Evolutionary conservation across 2,888 invertebrate genomes (phyloP), one percentile per base, ranked within the genome.

Genomic region (Deilephila porcellus): DNA sequence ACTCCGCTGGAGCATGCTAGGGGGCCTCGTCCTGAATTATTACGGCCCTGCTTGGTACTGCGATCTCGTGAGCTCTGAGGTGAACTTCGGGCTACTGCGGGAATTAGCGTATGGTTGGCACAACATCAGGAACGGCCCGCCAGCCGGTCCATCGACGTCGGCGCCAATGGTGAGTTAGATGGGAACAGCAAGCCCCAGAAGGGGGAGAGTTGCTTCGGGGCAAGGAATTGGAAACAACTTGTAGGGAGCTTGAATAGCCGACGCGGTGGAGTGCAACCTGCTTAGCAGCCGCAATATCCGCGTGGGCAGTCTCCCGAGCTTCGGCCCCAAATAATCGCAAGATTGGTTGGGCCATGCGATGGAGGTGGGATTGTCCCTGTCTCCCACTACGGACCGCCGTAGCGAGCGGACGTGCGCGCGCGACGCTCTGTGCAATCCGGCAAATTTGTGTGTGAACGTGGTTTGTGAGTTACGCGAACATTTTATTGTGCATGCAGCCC

Each of bases 1-100:
- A 3, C 25, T 34, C 4, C 20, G 72, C 7, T n/a, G 20, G 4
- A 37, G 60, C 20, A 56, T 74, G 59, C 20, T 74, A 37, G 74
- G 63, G 14, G 59, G 59, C 1, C 25, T 74, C 19, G 34, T 8
- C 1, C n/a, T 45, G 34, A 4, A 53, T 1, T 4, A 8, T 1
- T 4, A 1, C 1, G 59, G 53, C 0, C 71, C 71, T 0, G 56
- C 29, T 3, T 59, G 29, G 45, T 52, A 71, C 32, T 1, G 4
- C n/a, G 34, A 59, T 11, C 29, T 71, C n/a, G 71, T 71, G 3
- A 5, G 56, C 7, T n/a, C 56, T 0, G 3, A 17, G 56, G 71
- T 4, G 0, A 53, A 53, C 0, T 56, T 67, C 25, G 17, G 34
- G 1, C 6, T 19, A 19, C 56, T 64, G 4, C 56, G 20, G 19